Percentiles rank a stretch among this genome's conserved stretches.
These are phyloP conservation scores for Leptarthrus brevirostris DNA, from an alignment of 2,888 invertebrate genomes.

Conservation along the genomic window DNA sequence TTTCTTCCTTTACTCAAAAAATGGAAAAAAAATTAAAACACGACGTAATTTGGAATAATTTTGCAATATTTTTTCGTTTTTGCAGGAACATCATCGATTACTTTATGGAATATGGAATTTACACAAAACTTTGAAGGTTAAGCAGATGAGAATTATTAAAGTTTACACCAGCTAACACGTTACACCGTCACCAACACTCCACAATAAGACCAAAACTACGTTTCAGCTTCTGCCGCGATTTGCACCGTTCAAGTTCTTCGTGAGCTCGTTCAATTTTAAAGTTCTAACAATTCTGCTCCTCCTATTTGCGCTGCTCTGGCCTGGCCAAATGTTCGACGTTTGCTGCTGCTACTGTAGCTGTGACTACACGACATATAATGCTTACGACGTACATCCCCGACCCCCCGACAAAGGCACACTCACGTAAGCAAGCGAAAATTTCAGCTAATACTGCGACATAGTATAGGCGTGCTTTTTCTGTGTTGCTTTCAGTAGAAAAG, in stretches of 20 bases:
- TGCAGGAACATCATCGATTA: neutral
- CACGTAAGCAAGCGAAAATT: neutral
- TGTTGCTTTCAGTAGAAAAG: slow-evolving; percentile 8
- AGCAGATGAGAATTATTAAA: neutral
- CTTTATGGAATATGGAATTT: neutral
- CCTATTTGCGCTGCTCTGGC: slow-evolving; percentile 24
- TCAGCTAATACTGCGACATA: slow-evolving; percentile 16
- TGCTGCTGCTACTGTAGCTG: neutral
- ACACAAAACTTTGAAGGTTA: neutral
- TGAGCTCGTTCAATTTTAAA: slow-evolving; percentile 8
- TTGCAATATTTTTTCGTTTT: neutral
- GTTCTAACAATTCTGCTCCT: slow-evolving; percentile 16
- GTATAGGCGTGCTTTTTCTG: slow-evolving; percentile 4
- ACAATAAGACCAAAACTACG: slow-evolving; percentile 28
- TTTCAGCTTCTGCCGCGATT: neutral
- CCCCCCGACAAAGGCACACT: slow-evolving; percentile 4
- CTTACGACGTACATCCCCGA: neutral
- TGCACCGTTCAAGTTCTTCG: slow-evolving; percentile 2
- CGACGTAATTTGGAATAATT: slow-evolving; percentile 12
- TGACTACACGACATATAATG: neutral
- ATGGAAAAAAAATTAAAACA: neutral
- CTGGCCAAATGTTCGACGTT: neutral
- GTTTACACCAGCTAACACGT: neutral
- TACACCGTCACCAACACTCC: slow-evolving; percentile 9
- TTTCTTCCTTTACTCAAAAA: neutral